A percentile compares a stretch with the other conserved stretches of the same genome.
phyloP scores from a whole-genome alignment of 37 sponge, comb jelly and placozoan species.

The Aphrocallistes beatrix region DNA sequence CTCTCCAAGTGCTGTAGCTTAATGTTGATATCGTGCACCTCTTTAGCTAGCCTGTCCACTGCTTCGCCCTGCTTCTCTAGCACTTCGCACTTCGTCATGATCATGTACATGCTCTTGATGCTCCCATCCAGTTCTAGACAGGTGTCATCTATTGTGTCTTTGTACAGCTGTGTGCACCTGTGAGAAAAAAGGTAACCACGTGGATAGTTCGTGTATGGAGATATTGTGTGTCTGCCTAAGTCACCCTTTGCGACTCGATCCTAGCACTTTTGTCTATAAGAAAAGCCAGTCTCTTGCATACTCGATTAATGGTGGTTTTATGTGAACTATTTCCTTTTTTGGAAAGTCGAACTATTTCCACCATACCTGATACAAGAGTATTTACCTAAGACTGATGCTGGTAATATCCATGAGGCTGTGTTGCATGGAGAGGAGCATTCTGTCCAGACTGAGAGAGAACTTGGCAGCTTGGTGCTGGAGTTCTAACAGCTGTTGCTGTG shows the following conservation, averaged over 20 bases:
- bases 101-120: conserved; percentile 3
- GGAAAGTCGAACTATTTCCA: too few relatives aligned
- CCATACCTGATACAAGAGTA: too few relatives aligned
- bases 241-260: too few relatives aligned
- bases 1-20: conserved; percentile 8
- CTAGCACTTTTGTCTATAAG: too few relatives aligned
- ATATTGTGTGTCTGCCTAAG: too few relatives aligned
- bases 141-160: background rate
- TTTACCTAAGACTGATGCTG: background rate
- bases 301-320: too few relatives aligned
- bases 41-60: background rate
- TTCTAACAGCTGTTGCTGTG: background rate
- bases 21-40: conserved; percentile 16
- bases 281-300: too few relatives aligned
- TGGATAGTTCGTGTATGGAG: too few relatives aligned
- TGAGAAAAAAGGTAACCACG: too few relatives aligned
- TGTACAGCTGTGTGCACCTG: background rate
- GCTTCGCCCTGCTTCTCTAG: conserved; percentile 10
- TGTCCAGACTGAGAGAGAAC: conserved; percentile 12
- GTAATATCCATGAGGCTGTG: background rate
- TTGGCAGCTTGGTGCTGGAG: conserved; percentile 10
- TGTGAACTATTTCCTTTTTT: too few relatives aligned
- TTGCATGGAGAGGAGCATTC: background rate
- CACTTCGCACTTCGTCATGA: conserved; percentile 1
- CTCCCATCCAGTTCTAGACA: background rate